Evolutionary conservation across 2,113 vertebrate species (phyloP).

Genomic region (Microcebus jonahi): DNA sequence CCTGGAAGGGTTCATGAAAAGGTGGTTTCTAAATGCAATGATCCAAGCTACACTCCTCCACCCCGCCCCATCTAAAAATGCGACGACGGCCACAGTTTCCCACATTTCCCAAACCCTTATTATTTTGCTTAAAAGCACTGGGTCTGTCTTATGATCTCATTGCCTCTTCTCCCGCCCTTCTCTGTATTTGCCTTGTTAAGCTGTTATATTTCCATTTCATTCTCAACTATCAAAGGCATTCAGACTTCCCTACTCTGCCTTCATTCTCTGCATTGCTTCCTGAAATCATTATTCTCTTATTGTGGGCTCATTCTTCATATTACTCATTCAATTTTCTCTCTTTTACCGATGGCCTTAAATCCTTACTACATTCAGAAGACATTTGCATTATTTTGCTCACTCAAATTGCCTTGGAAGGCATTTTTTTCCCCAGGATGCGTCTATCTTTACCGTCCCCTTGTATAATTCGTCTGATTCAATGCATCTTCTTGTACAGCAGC

Average conservation of each 20-base stretch:
- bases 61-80: neutral
- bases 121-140: conserved; percentile 27
- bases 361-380: neutral
- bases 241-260: conserved; percentile 63
- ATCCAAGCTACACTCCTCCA: neutral
- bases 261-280: conserved; percentile 45
- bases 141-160: conserved; percentile 15
- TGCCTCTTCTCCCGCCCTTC: conserved; percentile 50
- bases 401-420: conserved; percentile 45
- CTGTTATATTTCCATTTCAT: conserved; percentile 75
- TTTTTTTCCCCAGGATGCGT: neutral
- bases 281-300: conserved; percentile 57
- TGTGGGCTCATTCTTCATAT: neutral
- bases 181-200: conserved; percentile 61
- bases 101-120: conserved; percentile 32
- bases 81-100: neutral
- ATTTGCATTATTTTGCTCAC: conserved; percentile 58
- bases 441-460: neutral
- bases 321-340: conserved; percentile 53
- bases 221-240: conserved; percentile 71
- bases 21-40: neutral
- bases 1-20: neutral
- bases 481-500: neutral
- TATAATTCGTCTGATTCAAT: conserved; percentile 38
- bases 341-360: conserved; percentile 39